These are phyloP conservation scores for Trichonephila clavata DNA, from an alignment of 1,140 invertebrate genomes.

Conservation along the genomic window DNA sequence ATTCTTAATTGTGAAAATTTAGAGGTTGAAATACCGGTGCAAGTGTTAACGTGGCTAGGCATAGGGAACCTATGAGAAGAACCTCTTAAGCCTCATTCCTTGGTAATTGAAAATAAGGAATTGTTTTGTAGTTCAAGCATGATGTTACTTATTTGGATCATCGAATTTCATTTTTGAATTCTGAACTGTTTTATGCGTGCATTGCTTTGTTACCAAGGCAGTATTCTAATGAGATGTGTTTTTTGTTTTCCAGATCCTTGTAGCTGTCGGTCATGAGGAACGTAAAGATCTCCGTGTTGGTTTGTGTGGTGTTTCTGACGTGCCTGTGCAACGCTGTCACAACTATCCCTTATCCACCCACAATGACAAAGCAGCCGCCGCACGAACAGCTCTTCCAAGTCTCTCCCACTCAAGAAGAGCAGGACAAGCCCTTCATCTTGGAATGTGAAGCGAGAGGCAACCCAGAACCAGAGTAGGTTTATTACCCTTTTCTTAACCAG, in stretches of 20 bases:
- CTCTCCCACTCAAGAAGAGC: constrained; percentile 87
- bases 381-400: constrained; percentile 96
- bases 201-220: not conserved
- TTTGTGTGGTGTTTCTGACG: not conserved
- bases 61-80: no score
- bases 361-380: constrained; percentile 94
- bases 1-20: no score
- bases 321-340: constrained; percentile 38
- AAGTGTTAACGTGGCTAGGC: no score
- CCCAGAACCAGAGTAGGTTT: constrained; percentile 90
- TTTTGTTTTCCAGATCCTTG: not conserved
- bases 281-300: not conserved
- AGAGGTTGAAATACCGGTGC: no score
- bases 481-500: no score
- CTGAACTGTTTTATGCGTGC: not conserved
- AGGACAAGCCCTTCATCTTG: constrained; percentile 95
- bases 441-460: constrained; percentile 97
- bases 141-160: no score
- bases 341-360: constrained; percentile 85
- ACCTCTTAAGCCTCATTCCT: no score
- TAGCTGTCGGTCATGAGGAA: not conserved
- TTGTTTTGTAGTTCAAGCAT: no score
- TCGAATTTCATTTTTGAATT: not conserved
- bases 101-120: no score
- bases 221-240: not conserved